Conservation (phyloP, 2,113 vertebrate species). For the Pluvialis apricaria region DNA sequence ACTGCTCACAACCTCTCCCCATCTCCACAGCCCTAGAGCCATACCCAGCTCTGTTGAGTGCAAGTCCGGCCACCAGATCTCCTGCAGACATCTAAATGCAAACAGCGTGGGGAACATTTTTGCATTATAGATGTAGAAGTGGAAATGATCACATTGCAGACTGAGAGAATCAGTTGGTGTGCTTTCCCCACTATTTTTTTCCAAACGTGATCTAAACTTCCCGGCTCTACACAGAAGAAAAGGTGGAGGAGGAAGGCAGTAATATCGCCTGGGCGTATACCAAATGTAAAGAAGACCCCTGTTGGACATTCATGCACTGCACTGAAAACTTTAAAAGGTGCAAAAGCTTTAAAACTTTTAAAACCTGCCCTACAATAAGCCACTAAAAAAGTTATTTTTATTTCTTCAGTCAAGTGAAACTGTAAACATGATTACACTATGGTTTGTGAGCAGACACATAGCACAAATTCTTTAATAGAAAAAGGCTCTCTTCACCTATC, state of each 20-base stretch:
- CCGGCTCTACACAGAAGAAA: background rate
- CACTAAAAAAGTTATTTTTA: background rate
- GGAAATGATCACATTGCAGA: background rate
- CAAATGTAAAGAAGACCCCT: background rate
- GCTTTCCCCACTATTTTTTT: background rate
- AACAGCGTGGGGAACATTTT: background rate
- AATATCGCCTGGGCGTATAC: rapidly evolving
- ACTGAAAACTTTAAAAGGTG: background rate
- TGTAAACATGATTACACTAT: background rate
- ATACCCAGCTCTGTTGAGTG: rapidly evolving
- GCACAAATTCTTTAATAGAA: background rate
- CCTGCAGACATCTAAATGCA: background rate
- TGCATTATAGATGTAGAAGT: background rate
- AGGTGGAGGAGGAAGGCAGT: background rate
- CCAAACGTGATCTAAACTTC: background rate
- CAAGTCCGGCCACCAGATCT: background rate
- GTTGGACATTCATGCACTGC: background rate
- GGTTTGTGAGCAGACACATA: background rate
- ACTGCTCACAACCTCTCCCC: background rate
- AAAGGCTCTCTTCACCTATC: background rate
- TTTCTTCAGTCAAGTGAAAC: background rate
- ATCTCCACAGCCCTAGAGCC: rapidly evolving
- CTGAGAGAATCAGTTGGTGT: background rate
- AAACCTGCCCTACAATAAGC: background rate
- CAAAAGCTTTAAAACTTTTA: background rate